phyloP scores from a whole-genome alignment of 2,888 invertebrate species.

The Osmoderma eremita region DNA sequence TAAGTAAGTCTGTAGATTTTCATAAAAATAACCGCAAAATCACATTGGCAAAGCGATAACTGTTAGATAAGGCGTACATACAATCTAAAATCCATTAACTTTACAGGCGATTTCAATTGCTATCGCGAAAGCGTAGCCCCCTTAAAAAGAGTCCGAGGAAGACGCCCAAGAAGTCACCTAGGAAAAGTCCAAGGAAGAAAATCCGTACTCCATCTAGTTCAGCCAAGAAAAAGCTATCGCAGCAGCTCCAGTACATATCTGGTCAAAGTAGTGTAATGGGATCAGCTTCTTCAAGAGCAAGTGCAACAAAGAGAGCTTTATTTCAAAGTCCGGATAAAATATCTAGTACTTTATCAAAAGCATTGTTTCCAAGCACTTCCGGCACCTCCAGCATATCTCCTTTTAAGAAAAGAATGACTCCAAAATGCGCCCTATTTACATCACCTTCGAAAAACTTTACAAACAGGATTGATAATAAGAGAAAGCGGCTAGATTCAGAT shows the following conservation, averaged over 20 bases:
- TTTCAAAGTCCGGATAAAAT: constrained; percentile 74
- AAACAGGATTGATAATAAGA: constrained; percentile 62
- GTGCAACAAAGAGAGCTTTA: constrained; percentile 72
- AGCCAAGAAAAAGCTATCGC: constrained; percentile 65
- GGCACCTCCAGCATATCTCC: constrained; percentile 49
- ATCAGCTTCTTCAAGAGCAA: constrained; percentile 48
- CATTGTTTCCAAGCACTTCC: constrained; percentile 43
- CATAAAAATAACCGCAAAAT: no score
- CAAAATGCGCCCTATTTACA: constrained; percentile 74
- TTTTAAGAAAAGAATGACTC: constrained; percentile 61
- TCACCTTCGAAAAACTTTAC: constrained; percentile 66
- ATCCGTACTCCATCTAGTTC: constrained; percentile 70
- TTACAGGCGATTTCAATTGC: constrained; percentile 52
- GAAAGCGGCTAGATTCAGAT: constrained; percentile 65
- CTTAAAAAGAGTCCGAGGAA: constrained; percentile 65
- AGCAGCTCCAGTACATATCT: constrained; percentile 47
- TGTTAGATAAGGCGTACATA: no score
- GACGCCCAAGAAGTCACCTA: constrained; percentile 65
- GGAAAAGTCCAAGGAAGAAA: constrained; percentile 68
- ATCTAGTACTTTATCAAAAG: constrained; percentile 35
- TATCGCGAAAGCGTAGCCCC: constrained; percentile 59
- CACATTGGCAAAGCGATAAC: no score
- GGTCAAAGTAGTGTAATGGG: constrained; percentile 41
- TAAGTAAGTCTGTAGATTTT: constrained; percentile 64
- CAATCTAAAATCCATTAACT: neutral